A percentile compares a stretch with the other conserved stretches of the same genome.
phyloP scores from a whole-genome alignment of 2,888 invertebrate species.

The Melanotus villosus region DNA sequence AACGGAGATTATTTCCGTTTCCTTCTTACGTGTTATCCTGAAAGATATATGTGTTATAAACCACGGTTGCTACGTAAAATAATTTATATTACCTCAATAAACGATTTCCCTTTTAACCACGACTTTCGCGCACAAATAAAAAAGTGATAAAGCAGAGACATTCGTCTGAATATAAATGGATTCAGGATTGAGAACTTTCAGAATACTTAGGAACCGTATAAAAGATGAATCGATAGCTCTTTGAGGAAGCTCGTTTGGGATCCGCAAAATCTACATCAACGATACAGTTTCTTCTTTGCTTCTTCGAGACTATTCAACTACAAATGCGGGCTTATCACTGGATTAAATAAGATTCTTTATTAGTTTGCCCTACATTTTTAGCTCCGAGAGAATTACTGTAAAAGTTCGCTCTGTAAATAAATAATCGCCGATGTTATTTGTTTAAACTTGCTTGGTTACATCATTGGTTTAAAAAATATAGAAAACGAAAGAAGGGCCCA shows the following conservation, averaged over 20 bases:
- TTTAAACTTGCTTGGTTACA: no score
- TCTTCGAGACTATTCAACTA: neutral
- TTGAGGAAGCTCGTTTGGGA: conserved; percentile 22
- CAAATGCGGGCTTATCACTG: conserved; percentile 3
- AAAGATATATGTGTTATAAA: conserved; percentile 4
- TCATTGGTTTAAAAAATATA: no score
- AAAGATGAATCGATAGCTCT: conserved; percentile 41
- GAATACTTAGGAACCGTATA: conserved; percentile 31
- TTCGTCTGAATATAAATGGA: conserved; percentile 42
- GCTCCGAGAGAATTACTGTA: no score
- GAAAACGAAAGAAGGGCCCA: no score
- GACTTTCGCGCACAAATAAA: conserved; percentile 22
- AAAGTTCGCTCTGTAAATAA: no score
- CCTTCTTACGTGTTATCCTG: neutral
- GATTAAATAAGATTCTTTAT: neutral
- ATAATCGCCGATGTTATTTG: no score
- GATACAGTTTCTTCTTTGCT: conserved; percentile 22
- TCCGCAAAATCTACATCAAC: conserved; percentile 27
- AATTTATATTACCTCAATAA: conserved; percentile 8
- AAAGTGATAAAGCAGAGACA: conserved; percentile 39
- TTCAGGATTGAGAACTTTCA: conserved; percentile 32
- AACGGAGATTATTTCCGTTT: conserved; percentile 16
- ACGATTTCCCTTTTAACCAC: conserved; percentile 13
- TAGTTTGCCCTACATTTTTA: no score
- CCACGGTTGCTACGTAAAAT: neutral